Evolutionary conservation across 1,140 invertebrate genomes (phyloP).

Genomic region (Ips nitidus): DNA sequence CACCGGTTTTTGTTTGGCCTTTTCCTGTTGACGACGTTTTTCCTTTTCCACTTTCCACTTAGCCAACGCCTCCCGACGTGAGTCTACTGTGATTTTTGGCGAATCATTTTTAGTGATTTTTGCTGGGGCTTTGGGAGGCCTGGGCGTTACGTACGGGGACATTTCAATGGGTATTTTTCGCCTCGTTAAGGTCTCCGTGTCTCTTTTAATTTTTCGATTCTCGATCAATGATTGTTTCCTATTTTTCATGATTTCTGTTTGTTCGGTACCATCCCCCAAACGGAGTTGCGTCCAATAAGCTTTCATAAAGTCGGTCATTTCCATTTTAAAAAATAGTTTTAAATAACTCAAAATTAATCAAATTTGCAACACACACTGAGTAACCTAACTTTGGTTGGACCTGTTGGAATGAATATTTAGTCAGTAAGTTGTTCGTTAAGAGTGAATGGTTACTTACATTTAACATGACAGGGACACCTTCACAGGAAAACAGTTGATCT

Average conservation of each 20-base stretch:
- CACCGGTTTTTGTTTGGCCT: constrained; percentile 36
- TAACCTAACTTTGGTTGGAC: too few species aligned
- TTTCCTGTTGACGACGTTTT: constrained; percentile 26
- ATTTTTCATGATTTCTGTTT: constrained; percentile 2
- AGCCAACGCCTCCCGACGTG: constrained; percentile 34
- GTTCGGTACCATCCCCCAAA: constrained; percentile 10
- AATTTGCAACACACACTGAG: too few species aligned
- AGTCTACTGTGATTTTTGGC: constrained; percentile 8
- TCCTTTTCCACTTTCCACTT: constrained; percentile 41
- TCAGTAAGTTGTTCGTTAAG: too few species aligned
- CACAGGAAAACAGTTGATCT: too few species aligned
- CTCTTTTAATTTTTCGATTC: constrained; percentile 30
- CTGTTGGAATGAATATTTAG: too few species aligned
- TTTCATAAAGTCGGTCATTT: constrained; percentile 33
- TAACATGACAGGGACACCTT: too few species aligned
- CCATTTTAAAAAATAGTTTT: constrained; percentile 13
- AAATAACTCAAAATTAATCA: too few species aligned
- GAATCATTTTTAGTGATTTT: neutral
- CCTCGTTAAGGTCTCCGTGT: constrained; percentile 21
- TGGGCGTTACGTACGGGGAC: constrained; percentile 22
- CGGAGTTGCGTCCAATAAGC: constrained; percentile 16
- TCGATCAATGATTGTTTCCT: constrained; percentile 19
- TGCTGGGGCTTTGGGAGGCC: neutral
- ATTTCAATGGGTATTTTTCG: constrained; percentile 32
- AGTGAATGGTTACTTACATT: too few species aligned